Conservation (phyloP, 2,113 vertebrate genomes). For the Capreolus pygargus region DNA sequence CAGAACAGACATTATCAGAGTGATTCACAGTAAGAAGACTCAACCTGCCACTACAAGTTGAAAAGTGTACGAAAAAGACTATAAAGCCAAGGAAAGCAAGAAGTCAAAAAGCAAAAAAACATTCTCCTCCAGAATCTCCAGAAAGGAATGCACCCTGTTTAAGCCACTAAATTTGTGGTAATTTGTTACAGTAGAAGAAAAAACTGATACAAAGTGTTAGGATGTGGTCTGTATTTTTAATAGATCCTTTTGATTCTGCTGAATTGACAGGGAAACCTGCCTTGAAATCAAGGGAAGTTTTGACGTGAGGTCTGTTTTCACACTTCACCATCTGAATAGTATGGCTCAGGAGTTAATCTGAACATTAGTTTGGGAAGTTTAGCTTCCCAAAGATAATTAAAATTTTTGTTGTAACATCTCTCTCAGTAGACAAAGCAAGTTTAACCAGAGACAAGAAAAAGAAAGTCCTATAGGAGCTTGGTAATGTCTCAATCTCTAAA, state of each 20-base stretch:
- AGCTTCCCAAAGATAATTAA: not conserved
- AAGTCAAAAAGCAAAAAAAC: not conserved
- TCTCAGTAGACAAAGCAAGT: not conserved
- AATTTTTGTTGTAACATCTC: not conserved
- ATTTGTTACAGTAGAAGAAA: not conserved
- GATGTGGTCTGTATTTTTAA: not conserved
- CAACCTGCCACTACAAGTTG: not conserved
- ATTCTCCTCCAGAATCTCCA: not conserved
- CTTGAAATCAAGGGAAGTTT: not conserved
- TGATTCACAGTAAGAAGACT: not conserved
- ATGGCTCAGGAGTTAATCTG: not conserved
- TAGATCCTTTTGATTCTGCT: not conserved
- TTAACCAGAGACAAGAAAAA: not conserved
- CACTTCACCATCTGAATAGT: not conserved
- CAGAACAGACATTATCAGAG: not conserved
- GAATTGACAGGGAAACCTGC: not conserved
- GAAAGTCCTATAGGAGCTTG: not conserved
- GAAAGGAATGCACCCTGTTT: not conserved
- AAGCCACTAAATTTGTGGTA: not conserved
- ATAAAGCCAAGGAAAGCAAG: not conserved
- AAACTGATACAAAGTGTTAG: not conserved
- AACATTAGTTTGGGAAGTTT: not conserved
- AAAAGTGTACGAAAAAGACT: not conserved
- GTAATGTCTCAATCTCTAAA: not conserved
- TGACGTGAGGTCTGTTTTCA: not conserved